A percentile compares a stretch with the other conserved stretches of the same genome.
Conservation (phyloP, 2,113 vertebrate genomes). For the Calyptomena viridis region DNA sequence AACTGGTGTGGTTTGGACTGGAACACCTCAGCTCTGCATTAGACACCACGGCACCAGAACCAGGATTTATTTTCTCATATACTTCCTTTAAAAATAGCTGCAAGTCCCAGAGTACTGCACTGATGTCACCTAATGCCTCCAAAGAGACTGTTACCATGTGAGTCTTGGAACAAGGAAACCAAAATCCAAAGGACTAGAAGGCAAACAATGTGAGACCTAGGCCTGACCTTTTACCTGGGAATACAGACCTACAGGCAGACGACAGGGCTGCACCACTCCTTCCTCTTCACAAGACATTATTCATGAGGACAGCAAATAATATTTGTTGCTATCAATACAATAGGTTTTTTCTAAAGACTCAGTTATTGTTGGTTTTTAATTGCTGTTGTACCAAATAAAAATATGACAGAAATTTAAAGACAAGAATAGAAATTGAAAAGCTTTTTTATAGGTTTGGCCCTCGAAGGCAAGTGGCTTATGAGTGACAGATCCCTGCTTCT, state of each 20-base stretch:
- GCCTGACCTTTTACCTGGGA: background rate
- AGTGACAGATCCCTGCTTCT: background rate
- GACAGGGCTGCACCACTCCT: background rate
- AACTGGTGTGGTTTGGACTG: accelerated
- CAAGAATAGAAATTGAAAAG: background rate
- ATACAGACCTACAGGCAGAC: background rate
- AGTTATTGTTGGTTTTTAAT: background rate
- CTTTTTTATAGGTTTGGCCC: background rate
- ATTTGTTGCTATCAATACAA: background rate
- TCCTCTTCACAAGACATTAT: background rate
- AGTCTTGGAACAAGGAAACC: background rate
- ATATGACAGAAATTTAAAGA: background rate
- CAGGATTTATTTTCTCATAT: background rate
- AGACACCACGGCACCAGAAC: background rate
- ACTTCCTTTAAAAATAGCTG: background rate
- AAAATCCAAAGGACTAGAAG: background rate
- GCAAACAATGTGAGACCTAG: background rate
- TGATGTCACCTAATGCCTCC: background rate
- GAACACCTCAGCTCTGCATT: background rate
- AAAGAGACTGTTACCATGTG: background rate
- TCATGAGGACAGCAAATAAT: background rate
- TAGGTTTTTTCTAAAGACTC: background rate
- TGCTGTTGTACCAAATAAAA: background rate
- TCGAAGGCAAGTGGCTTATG: background rate
- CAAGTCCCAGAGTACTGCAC: background rate